Percentiles rank a stretch among this genome's conserved stretches.
Evolutionary conservation across 1,140 invertebrate genomes (phyloP).

Genomic region (Apocrypta bakeri): DNA sequence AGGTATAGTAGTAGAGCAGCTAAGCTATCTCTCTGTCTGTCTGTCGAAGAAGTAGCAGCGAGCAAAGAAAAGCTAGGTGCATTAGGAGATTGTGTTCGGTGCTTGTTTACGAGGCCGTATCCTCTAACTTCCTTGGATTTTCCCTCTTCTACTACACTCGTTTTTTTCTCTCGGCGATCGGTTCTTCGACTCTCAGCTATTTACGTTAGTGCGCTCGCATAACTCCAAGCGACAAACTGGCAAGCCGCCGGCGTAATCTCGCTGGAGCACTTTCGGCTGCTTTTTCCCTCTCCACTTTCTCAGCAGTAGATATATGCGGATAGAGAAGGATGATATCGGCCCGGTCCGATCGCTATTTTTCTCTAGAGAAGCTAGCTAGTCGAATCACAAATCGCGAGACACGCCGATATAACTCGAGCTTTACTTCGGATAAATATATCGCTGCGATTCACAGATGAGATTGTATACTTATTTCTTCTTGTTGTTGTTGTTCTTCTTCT

Average conservation of each 20-base stretch:
- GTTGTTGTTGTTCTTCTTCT: no score
- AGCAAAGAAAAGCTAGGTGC: constrained; percentile 66
- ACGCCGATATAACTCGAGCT: not conserved
- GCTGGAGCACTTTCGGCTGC: constrained; percentile 60
- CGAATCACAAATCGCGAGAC: constrained; percentile 20
- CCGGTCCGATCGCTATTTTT: constrained; percentile 34
- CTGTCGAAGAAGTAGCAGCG: not conserved
- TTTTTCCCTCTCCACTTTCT: constrained; percentile 32
- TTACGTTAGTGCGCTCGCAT: constrained; percentile 66
- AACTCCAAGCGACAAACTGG: constrained; percentile 67
- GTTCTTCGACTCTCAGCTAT: constrained; percentile 51
- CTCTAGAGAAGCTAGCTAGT: not conserved
- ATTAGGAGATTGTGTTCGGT: constrained; percentile 73
- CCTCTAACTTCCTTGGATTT: constrained; percentile 59
- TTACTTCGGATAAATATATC: not conserved
- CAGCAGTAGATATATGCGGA: not conserved
- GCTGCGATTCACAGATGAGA: not conserved
- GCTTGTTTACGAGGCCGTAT: constrained; percentile 69
- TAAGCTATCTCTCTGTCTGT: constrained; percentile 10
- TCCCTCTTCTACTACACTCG: constrained; percentile 35
- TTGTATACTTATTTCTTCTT: no score
- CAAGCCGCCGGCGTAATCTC: constrained; percentile 60
- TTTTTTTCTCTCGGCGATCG: constrained; percentile 16
- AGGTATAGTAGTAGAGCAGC: not conserved
- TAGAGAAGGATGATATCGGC: constrained; percentile 26